phyloP scores from a whole-genome alignment of 2,888 invertebrate species.

The Zygaena filipendulae region DNA sequence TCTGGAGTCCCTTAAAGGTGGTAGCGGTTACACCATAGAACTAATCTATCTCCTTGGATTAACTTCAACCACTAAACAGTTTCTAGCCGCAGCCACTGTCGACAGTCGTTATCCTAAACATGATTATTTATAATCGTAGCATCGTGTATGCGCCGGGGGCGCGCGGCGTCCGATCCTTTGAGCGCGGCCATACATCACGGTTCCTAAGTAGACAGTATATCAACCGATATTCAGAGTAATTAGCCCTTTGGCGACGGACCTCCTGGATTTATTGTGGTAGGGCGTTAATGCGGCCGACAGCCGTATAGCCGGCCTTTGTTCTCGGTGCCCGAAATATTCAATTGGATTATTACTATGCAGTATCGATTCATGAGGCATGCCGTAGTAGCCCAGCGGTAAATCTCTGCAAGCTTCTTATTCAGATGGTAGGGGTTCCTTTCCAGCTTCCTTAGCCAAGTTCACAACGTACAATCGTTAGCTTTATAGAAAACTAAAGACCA shows the following conservation, averaged over 20 bases:
- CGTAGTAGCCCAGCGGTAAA: constrained; percentile 5
- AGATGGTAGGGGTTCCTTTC: no score
- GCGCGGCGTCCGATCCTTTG: constrained; percentile 60
- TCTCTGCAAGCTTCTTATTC: no score
- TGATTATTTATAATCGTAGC: constrained; percentile 58
- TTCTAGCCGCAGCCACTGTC: no score
- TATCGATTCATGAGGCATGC: neutral
- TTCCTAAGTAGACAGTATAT: constrained; percentile 67
- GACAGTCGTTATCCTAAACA: constrained; percentile 58
- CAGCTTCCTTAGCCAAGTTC: no score
- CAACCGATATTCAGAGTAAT: constrained; percentile 63
- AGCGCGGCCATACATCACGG: constrained; percentile 58
- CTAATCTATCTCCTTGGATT: no score
- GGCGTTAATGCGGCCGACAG: constrained; percentile 63
- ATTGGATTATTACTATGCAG: constrained; percentile 45
- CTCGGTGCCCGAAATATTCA: constrained; percentile 49
- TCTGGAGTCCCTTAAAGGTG: no score
- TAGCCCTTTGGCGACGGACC: constrained; percentile 65
- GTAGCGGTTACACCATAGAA: no score
- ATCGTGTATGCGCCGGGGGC: constrained; percentile 36
- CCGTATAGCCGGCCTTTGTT: constrained; percentile 63
- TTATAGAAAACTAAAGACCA: no score
- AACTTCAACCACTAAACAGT: no score
- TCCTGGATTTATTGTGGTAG: constrained; percentile 61
- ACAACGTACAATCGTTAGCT: no score